Evolutionary conservation across 2,113 vertebrate genomes (phyloP), one percentile per base, ranked within the genome.

Genomic region (Telmatochromis brachygnathus): DNA sequence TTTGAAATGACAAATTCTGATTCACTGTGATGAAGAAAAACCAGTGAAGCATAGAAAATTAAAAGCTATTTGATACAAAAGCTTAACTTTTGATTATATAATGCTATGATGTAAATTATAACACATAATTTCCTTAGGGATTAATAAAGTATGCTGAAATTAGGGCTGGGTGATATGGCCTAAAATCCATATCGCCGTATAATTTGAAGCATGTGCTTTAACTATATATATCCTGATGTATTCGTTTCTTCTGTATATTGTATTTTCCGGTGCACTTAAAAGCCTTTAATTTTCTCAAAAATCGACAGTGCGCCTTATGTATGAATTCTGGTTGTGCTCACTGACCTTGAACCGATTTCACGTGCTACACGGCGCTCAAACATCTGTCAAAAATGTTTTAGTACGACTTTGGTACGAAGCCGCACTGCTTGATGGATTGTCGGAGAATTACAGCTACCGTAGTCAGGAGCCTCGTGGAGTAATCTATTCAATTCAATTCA

Each of bases 301-400:
- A 30, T 60, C 5, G 0, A 60, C 26, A 0, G 26, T 0, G 26
- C 2, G 2, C 8, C 56, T 60, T 6, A 60, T 60, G 8, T 30
- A 30, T 60, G 26, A 60, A 60, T 60, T 60, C 56, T 60, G 2
- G 9, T 10, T 60, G 28, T 1, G 28, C 9, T 19, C 1, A 10
- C 9, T 4, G 56, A 60, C 1, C 56, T 10, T 6, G 28, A 33
- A 60, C 5, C 0, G 3, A 60, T 60, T 60, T 60, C 2, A 35
- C 4, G 33, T 35, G 35, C 0, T 35, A 35, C 35, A 60, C 2
- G 2, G 56, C 0, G 15, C 56, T 33, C 56, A 60, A 10, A 60
- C 5, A 60, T 19, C 28, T 60, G 56, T 60, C 56, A 60, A 60
- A 33, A 33, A 60, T 33, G 5, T 60, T 60, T 33, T 60, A 10